These are phyloP conservation scores for Drosophila rubida DNA, from an alignment of 2,888 invertebrate species.

Conservation along the genomic window DNA sequence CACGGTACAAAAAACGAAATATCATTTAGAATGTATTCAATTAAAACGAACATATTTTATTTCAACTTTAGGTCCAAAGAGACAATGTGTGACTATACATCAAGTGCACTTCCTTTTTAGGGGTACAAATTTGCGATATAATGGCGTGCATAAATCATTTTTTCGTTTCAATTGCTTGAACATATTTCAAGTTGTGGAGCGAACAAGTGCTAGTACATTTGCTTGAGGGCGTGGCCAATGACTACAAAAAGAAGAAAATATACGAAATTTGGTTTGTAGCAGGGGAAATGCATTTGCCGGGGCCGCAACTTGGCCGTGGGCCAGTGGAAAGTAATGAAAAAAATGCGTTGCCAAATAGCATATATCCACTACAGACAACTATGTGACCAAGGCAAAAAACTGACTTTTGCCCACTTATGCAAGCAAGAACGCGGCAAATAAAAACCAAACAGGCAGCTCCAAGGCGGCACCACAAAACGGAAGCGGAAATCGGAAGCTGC, in stretches of 20 bases:
- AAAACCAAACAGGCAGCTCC: constrained; percentile 70
- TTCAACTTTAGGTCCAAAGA: constrained; percentile 1
- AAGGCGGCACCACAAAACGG: constrained; percentile 76
- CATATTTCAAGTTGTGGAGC: constrained; percentile 61
- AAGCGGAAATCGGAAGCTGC: constrained; percentile 80
- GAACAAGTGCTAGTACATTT: constrained; percentile 42
- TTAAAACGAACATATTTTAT: constrained; percentile 7
- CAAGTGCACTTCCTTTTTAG: constrained; percentile 30
- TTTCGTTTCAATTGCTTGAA: constrained; percentile 76
- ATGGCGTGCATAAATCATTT: constrained; percentile 82
- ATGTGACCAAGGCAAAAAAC: constrained; percentile 61
- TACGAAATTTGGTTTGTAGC: constrained; percentile 39
- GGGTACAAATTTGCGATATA: constrained; percentile 76
- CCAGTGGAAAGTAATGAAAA: constrained; percentile 76
- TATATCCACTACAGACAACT: constrained; percentile 48
- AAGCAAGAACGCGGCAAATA: constrained; percentile 72
- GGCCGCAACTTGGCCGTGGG: constrained; percentile 63
- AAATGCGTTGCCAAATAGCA: constrained; percentile 74
- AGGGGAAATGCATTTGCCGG: constrained; percentile 61
- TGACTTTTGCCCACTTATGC: constrained; percentile 73
- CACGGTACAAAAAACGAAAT: neutral
- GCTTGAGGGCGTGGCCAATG: constrained; percentile 55
- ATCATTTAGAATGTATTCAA: neutral
- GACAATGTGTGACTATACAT: constrained; percentile 50
- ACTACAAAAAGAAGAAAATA: constrained; percentile 22